phyloP scores from a whole-genome alignment of 2,113 vertebrate species.

The Micromys minutus region DNA sequence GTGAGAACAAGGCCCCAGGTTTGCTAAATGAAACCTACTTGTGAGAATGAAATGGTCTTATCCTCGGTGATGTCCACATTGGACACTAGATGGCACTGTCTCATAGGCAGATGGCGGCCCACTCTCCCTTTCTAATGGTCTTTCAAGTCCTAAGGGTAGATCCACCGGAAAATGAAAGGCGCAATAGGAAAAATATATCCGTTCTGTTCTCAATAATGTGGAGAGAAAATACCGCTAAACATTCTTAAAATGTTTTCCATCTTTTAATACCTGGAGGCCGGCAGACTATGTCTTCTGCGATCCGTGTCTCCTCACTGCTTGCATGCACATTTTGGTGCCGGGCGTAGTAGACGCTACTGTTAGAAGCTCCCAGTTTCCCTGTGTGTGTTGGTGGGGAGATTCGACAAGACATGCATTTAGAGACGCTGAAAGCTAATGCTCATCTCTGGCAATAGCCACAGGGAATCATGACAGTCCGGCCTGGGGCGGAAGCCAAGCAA shows the following conservation, averaged over 20 bases:
- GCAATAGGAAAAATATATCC: not conserved
- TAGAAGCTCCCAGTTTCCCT: not conserved
- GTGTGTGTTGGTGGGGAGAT: not conserved
- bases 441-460: not conserved
- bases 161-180: not conserved
- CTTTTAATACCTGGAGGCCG: not conserved
- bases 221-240: constrained; percentile 29
- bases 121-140: not conserved
- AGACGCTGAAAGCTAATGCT: not conserved
- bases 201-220: constrained; percentile 8
- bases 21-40: not conserved
- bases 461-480: not conserved
- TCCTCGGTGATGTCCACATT: accelerated
- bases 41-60: not conserved
- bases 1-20: not conserved
- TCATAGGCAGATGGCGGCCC: constrained; percentile 37
- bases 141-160: not conserved
- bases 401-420: not conserved
- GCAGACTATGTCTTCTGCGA: not conserved
- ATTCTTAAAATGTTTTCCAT: constrained; percentile 3
- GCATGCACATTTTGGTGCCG: not conserved
- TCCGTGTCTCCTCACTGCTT: not conserved
- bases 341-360: not conserved
- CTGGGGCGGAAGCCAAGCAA: not conserved
- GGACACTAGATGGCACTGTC: constrained; percentile 82